These are phyloP conservation scores for Artemisiospiza belli DNA, from an alignment of 2,113 vertebrate genomes.

Conservation along the genomic window DNA sequence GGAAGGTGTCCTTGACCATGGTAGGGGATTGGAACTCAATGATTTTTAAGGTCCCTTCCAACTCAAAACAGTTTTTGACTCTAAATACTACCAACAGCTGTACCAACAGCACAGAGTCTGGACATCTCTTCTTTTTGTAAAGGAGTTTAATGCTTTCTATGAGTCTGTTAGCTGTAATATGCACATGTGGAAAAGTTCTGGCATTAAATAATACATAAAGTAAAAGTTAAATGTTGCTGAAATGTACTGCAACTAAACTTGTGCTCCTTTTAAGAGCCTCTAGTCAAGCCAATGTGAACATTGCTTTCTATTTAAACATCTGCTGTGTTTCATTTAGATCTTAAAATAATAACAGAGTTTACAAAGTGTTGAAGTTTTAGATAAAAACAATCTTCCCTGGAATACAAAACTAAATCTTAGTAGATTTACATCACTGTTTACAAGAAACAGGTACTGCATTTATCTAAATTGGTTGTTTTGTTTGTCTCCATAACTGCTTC, in stretches of 20 bases:
- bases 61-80: neutral
- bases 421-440: neutral
- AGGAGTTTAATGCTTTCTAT: neutral
- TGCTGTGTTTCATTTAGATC: neutral
- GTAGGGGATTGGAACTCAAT: accelerated
- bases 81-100: neutral
- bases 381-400: neutral
- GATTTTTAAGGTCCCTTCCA: neutral
- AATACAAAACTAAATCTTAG: neutral
- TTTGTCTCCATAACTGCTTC: neutral
- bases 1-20: neutral
- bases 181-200: neutral
- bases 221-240: neutral
- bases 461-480: neutral
- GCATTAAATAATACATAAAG: neutral
- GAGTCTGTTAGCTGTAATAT: neutral
- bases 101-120: neutral
- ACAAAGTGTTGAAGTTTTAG: neutral
- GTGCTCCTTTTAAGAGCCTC: neutral
- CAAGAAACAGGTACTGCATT: neutral
- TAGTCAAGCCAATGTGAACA: neutral
- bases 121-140: neutral
- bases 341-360: neutral
- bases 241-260: neutral
- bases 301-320: neutral